Base-by-base conservation (phyloP, 2,113 vertebrate genomes). In the Psittacus erithacus region DNA sequence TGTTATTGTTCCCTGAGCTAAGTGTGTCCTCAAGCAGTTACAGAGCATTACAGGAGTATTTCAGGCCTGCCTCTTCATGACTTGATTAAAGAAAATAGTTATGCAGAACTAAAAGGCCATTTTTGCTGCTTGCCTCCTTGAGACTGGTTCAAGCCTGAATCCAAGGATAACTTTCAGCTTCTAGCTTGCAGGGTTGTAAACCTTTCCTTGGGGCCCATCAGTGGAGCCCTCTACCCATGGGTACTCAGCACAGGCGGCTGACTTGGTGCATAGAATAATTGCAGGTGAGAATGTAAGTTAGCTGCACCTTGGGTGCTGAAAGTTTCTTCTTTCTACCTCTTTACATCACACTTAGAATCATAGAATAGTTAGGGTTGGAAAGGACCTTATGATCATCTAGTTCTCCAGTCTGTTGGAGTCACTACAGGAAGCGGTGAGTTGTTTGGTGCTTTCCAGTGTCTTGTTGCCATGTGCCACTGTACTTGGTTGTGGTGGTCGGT, bases 21-120 rank as follows among this genome's bases (percentile, higher is more conserved):
- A 95, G 74, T 87, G 83, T 93, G 53, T 94, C 44, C 79, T 95
- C 70, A 38, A 87, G 86, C 62, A 93, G 81, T 74, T 92, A 76
- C 28, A 46, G 64, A 88, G 31, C 46, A 59, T 88, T 83, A 70
- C 35, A 46, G 59, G 86, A 88, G 83, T 62, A 68, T 59, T 86
- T 90, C 50, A 46, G 88, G 65, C 39, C 55, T 92, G 47, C 57
- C 68, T 79, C 44, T 88, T 64, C 52, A 65, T 59, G 38, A 24
- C 39, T 86, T 84, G 17, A 27, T 80, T 64, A 39, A 86, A 68
- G 55, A 81, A 78, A 82, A 65, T n/a, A 31, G 4, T 73, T 67
- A 29, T 17, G 27, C 28, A 63, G 46, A 82, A 39, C 52, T 39
- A 59, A 85, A 77, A 82, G 86, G 22, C 35, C 25, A 35, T 10